phyloP scores from a whole-genome alignment of 2,888 invertebrate genomes.

The Aromia moschata region DNA sequence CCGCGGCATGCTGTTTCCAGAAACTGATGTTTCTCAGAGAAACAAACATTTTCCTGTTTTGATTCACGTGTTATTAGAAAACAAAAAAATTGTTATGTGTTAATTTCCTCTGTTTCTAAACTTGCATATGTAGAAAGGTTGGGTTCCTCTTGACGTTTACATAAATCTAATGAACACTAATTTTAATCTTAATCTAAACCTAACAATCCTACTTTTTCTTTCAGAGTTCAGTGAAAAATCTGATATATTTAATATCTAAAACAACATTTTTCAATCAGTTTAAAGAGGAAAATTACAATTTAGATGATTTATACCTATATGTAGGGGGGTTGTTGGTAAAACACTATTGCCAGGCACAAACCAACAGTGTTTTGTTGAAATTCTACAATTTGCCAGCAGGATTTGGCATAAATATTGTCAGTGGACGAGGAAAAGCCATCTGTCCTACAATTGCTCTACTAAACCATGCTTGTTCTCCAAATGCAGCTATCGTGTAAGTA shows the following conservation, averaged over 20 bases:
- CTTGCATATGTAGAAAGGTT: no score
- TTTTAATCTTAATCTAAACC: no score
- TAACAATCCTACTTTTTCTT: no score
- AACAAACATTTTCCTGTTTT: no score
- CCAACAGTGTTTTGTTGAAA: conserved; percentile 37
- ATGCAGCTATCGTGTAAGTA: conserved; percentile 46
- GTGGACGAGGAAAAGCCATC: conserved; percentile 45
- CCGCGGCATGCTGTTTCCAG: no score
- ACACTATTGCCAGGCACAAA: conserved; percentile 47
- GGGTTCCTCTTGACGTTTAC: no score
- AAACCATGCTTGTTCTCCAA: conserved; percentile 46
- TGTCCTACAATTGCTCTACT: conserved; percentile 45
- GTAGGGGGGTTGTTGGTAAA: conserved; percentile 48
- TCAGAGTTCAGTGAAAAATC: conserved; percentile 38
- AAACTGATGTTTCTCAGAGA: no score
- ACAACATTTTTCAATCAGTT: conserved; percentile 42
- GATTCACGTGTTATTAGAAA: no score
- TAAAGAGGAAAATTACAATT: conserved; percentile 17
- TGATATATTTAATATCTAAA: conserved; percentile 43
- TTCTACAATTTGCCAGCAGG: conserved; percentile 37
- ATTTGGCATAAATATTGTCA: conserved; percentile 35
- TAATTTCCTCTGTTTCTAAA: no score
- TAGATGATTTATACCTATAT: conserved; percentile 35
- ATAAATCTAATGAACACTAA: no score
- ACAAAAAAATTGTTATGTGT: no score